Evolutionary conservation across 2,888 invertebrate genomes (phyloP), one percentile per base, ranked within the genome.

Genomic region (Uloborus plumipes): DNA sequence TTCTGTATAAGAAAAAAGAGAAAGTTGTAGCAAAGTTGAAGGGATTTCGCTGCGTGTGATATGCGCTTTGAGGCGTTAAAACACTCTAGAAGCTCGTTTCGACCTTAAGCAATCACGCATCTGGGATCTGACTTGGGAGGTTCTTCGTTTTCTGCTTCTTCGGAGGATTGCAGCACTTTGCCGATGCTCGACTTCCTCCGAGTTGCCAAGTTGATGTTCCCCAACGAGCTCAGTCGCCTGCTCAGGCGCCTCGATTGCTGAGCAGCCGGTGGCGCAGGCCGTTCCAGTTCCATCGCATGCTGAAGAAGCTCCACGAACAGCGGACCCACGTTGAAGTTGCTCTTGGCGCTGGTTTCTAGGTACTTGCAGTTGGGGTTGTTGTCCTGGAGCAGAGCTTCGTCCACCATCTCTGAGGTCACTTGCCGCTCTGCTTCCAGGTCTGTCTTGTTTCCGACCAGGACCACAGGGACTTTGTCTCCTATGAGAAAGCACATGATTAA

Each of bases 281-380:
- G 74, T 31, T 84, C 85, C 65, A 85, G 97, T 97, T 88, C 76
- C 16, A 81, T 83, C 9, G 85, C 85, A 58, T 85, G 84, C 55
- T 78, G 66, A 65, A 86, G 66, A 2, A 86, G 86, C 70, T 86
- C 86, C 1, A 84, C 51, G 66, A 86, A 86, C 13, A 86, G 74
- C 47, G 81, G 82, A 22, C 72, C 73, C 15, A 86, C 86, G 70
- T 86, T 86, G 13, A 84, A 61, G 81, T 86, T 86, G 65, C 76
- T 85, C 73, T 86, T 86, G 70, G 86, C 86, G 59, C 86, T 86
- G n/a, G 86, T 86, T 76, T 86, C 86, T 13, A 86, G 65, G 73
- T 86, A 86, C n/a, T 76, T 76, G 65, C 85, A 85, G 18, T 79
- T 65, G 14, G 66, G 66, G 77, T 78, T 84, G 13, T 71, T 67